Evolutionary conservation across 1,140 invertebrate genomes (phyloP), one percentile per base, ranked within the genome.

Genomic region (Limonius californicus): DNA sequence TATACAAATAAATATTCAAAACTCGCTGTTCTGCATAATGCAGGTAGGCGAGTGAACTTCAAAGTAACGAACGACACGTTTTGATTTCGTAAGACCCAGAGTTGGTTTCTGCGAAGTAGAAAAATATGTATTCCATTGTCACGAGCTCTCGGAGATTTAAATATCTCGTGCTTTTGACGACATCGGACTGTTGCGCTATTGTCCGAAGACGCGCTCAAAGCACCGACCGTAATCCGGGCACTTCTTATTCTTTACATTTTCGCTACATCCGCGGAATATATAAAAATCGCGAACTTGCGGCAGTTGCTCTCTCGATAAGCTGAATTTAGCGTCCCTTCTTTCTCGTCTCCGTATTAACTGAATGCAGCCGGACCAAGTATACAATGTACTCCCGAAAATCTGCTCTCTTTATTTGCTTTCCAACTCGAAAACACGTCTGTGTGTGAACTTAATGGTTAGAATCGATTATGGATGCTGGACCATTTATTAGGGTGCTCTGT

Each of bases 81-180:
- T 35, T 20, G 27, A 55, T 55, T 55, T n/a, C 21, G 3, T 9
- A 35, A 12, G 14, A 4, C 2, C n/a, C n/a, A n/a, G 2, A 54
- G 21, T 6, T 3, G 3, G 2, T 18, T 2, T 35, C 20, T 27
- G 54, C 4, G 55, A 35, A 63, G 61, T 63, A 63, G 55, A 63
- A 63, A 59, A 63, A 63, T 63, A 59, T 63, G 61, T 63, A 50
- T 63, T 59, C 61, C 61, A 63, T 63, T 63, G 61, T 63, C 45
- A 55, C 14, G 45, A 50, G 45, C 45, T 50, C 45, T 50, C 30
- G 27, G 18, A 12, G 61, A 63, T 63, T 63, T 63, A 63, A 63
- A 63, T 63, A 58, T 50, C 30, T 54, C 43, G 45, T 64, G 45
- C 45, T 50, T 50, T 50, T 21, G 16, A 19, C 53, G 47, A 58